A percentile compares a stretch with the other conserved stretches of the same genome.
These are phyloP conservation scores for Ellobium chinense DNA, from an alignment of 2,888 invertebrate genomes.

Conservation along the genomic window DNA sequence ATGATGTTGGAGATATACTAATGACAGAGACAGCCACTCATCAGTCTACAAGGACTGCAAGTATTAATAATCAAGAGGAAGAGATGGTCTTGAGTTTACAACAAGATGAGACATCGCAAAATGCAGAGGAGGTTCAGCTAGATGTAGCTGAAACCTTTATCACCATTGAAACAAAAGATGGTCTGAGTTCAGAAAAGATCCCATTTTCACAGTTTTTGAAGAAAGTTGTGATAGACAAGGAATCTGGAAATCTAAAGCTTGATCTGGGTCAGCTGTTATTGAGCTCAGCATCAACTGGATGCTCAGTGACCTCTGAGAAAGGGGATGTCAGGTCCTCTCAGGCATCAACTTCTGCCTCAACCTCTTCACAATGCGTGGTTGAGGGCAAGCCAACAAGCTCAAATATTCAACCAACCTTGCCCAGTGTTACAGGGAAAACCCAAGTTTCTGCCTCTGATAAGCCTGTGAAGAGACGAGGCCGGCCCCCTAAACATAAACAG, in stretches of 20 bases:
- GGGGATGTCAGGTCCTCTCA: not conserved
- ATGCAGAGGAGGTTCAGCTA: not conserved
- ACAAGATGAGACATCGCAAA: not conserved
- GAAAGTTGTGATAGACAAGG: constrained; percentile 31
- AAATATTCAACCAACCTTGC: not conserved
- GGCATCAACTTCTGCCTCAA: not conserved
- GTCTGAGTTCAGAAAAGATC: constrained; percentile 41
- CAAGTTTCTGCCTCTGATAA: not conserved
- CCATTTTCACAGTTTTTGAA: constrained; percentile 43
- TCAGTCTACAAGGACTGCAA: too few relatives aligned
- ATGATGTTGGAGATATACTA: too few relatives aligned
- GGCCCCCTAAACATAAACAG: constrained; percentile 27
- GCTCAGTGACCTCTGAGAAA: not conserved
- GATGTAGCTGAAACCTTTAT: constrained; percentile 42
- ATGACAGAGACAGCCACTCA: too few relatives aligned
- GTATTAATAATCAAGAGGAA: not conserved
- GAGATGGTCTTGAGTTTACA: not conserved
- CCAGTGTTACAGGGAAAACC: not conserved
- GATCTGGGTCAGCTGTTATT: constrained; percentile 26
- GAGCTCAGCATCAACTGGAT: not conserved
- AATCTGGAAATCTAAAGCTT: constrained; percentile 34
- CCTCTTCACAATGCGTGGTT: not conserved
- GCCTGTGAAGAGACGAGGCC: constrained; percentile 26
- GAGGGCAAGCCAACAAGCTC: not conserved
- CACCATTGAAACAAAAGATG: constrained; percentile 44